These are phyloP conservation scores for Melanargia galathea DNA, from an alignment of 2,888 invertebrate genomes.

Conservation along the genomic window DNA sequence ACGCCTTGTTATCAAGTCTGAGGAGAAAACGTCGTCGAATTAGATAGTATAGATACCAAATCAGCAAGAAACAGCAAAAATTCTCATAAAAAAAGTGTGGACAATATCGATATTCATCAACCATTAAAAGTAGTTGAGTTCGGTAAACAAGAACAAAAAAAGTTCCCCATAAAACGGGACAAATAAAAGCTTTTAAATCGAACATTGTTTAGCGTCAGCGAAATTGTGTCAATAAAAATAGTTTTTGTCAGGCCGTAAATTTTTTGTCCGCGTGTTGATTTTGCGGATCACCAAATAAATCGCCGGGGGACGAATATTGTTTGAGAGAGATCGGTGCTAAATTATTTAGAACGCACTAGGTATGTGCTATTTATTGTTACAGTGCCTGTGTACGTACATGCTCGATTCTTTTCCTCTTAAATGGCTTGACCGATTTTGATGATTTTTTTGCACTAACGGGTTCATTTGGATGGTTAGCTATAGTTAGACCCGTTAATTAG, in stretches of 20 bases:
- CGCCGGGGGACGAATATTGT: conserved; percentile 40
- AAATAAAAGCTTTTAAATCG: conserved; percentile 34
- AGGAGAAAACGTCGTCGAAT: no score
- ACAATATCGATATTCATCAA: conserved; percentile 9
- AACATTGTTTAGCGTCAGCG: conserved; percentile 35
- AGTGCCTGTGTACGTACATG: not conserved
- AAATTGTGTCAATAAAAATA: conserved; percentile 40
- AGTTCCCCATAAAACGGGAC: conserved; percentile 20
- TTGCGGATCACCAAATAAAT: conserved; percentile 45
- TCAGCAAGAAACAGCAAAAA: not conserved
- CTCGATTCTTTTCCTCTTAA: not conserved
- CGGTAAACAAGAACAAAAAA: conserved; percentile 19
- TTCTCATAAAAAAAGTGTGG: not conserved
- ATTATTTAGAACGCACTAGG: conserved; percentile 14
- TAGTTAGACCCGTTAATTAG: no score
- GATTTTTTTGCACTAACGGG: no score
- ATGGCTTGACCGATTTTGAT: no score
- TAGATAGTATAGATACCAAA: no score
- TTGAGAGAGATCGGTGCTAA: conserved; percentile 22
- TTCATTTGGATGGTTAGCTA: no score
- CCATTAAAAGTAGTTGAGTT: not conserved
- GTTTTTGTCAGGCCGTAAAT: conserved; percentile 46
- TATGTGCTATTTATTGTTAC: not conserved
- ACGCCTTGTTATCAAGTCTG: no score
- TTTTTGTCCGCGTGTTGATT: conserved; percentile 43